A percentile compares a stretch with the other conserved stretches of the same genome.
phyloP scores from a whole-genome alignment of 2,888 invertebrate species.

The Stenolophus ochropezus region DNA sequence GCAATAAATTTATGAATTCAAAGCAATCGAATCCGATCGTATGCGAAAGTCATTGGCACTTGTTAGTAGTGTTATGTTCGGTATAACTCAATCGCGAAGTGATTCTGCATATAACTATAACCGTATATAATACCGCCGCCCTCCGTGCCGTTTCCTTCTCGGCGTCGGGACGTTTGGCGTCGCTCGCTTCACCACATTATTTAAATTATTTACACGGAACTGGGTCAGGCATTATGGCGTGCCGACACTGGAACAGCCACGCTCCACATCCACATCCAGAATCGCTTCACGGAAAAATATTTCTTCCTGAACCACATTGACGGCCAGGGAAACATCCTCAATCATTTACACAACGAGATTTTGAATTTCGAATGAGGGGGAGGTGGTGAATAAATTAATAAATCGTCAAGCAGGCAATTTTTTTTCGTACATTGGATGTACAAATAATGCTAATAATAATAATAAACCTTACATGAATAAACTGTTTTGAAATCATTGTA shows the following conservation, averaged over 20 bases:
- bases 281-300: not conserved
- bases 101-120: not conserved
- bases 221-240: slow-evolving; percentile 49
- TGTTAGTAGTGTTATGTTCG: not conserved
- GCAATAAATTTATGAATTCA: not conserved
- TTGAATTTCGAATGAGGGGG: not conserved
- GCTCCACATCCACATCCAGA: not conserved
- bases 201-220: slow-evolving; percentile 53
- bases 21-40: not conserved
- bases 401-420: too few relatives aligned
- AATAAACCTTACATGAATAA: too few relatives aligned
- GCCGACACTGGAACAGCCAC: not conserved
- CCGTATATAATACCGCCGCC: not conserved
- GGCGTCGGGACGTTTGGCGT: slow-evolving; percentile 4
- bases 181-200: slow-evolving; percentile 31
- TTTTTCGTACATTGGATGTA: too few relatives aligned
- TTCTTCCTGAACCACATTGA: not conserved
- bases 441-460: too few relatives aligned
- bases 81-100: not conserved
- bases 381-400: not conserved
- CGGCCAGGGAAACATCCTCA: not conserved
- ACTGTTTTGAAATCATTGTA: too few relatives aligned
- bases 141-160: not conserved
- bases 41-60: not conserved
- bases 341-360: not conserved